Evolutionary conservation across 2,888 invertebrate species (phyloP), one percentile per base, ranked within the genome.

Genomic region (Resseliella maxima): DNA sequence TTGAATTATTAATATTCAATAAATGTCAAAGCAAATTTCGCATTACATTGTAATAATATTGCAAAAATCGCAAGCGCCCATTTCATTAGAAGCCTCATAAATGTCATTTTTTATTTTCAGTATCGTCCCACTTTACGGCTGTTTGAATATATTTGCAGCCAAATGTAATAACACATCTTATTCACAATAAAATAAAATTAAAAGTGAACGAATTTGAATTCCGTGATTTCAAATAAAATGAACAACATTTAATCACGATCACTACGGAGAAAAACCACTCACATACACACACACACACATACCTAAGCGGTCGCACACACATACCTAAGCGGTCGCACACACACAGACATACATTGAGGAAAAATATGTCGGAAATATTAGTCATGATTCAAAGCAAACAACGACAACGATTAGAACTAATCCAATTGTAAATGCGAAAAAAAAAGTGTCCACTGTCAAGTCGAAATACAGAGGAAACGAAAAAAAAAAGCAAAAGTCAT

Each of bases 1-100:
- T 0, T 24, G 35, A 72, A 72, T 72, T 27, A 72, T 72, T 72
- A 72, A 72, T 72, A 21, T 72, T 31, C 35, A 31, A 72, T 72
- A 72, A 72, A 72, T 72, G 72, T 72, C 35, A 31, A 15, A 59
- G 24, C 24, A 59, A 59, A 24, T 50, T 59, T 24, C 3, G 24
- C 3, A 24, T 59, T 8, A 59, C 59, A 59, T 59, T 24, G 24
- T 59, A 59, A 59, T 5, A 59, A 59, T 59, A 24, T 59, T 59
- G 59, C 59, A 24, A 24, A n/a, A n/a, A 24, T 24, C n/a, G 15
- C 24, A 59, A 59, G n/a, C 24, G 59, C 59, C 24, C 50, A 12
- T 24, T 59, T 24, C 3, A 59, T 59, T 59, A n/a, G 59, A 59
- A 59, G 59, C 59, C 59, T 24, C 59, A 59, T 24, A 59, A 59